Evolutionary conservation across 2,113 vertebrate species (phyloP), one percentile per base, ranked within the genome.

Genomic region (Xenopus tropicalis): DNA sequence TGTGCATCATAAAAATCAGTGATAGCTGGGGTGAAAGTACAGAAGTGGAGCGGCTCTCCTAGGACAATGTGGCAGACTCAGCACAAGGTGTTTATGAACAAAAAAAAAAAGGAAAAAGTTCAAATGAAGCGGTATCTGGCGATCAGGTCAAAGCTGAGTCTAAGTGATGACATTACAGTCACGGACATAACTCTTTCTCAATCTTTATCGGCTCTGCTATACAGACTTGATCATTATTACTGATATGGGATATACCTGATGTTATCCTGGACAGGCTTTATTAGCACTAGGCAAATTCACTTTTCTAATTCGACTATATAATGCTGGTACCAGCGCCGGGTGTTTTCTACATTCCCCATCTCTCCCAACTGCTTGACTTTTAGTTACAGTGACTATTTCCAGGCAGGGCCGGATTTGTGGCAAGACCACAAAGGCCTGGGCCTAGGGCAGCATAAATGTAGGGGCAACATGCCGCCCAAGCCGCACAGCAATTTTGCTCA

Each of bases 11-110:
- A 56, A 74, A 72, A 51, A 46, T 64, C 1, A 29, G 23, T 68
- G 59, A 76, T 63, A 69, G 19, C 17, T 11, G 20, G 51, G 73
- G 11, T 63, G 29, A 74, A 76, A 76, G 73, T 67, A 24, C 66
- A 61, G n/a, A 16, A 52, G 14, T 61, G 12, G 20, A 48, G 19
- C 23, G n/a, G 25, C n/a, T 63, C 61, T 14, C 6, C 24, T 22
- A 23, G 59, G 42, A 22, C 54, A 70, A 43, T 11, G 46, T 19
- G 43, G 54, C 51, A 54, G 20, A 69, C 19, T 63, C 66, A 62
- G 66, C 73, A 76, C 7, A 69, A 42, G 66, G 12, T 19, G 12
- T 48, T 23, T 59, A 19, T 52, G 25, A 74, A 16, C 19, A n/a
- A 17, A 54, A n/a, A 54, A 54, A n/a, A 48, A n/a, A n/a, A n/a